Conservation (phyloP, 2,113 vertebrate species). For the Crocuta crocuta region DNA sequence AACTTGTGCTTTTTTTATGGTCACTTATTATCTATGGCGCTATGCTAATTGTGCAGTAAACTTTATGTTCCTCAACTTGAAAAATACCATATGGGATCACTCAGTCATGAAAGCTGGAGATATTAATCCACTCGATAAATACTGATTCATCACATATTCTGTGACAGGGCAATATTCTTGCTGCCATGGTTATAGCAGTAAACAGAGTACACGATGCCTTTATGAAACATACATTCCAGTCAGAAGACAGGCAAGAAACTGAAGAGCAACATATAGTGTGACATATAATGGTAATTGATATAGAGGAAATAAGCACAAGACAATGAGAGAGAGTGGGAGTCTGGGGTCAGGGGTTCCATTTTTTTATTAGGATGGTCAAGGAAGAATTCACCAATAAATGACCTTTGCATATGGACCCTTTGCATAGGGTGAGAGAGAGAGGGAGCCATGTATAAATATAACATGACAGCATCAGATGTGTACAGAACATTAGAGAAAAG, state of each 20-base stretch:
- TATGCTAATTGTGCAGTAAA: not conserved
- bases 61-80: not conserved
- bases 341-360: not conserved
- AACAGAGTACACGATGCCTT: not conserved
- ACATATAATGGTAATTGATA: not conserved
- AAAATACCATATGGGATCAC: not conserved
- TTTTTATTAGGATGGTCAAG: not conserved
- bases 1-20: not conserved
- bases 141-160: not conserved
- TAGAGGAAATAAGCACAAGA: not conserved
- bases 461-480: not conserved
- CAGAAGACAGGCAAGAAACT: not conserved
- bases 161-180: not conserved
- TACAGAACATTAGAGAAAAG: not conserved
- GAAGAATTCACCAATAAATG: not conserved
- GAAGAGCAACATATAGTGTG: not conserved
- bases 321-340: fast-evolving
- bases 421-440: not conserved
- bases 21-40: not conserved
- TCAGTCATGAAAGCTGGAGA: not conserved
- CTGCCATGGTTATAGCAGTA: not conserved
- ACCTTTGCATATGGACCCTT: not conserved
- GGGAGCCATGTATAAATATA: not conserved
- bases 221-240: not conserved
- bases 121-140: not conserved